Evolutionary conservation across 2,888 invertebrate genomes (phyloP), one percentile per base, ranked within the genome.

Genomic region (Dendrolimus pini): DNA sequence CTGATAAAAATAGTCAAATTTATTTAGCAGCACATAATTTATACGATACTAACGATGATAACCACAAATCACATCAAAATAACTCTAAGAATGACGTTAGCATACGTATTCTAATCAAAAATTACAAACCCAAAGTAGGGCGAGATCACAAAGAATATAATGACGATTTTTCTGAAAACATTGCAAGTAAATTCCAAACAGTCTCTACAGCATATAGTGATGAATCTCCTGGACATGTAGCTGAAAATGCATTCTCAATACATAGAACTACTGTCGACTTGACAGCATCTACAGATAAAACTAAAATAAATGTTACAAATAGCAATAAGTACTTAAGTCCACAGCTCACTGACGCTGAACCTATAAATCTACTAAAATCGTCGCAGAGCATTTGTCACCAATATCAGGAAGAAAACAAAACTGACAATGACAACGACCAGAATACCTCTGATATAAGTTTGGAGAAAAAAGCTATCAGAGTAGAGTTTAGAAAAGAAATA

Each of bases 71-170:
- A n/a, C 59, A 59, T 57, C 70, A 69, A 41, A 41, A 42, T n/a
- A 72, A 70, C 41, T 64, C 68, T n/a, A 81, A 77, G 64, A 82
- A 81, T 58, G 80, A 83, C 61, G 71, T 87, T 6, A 82, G 82
- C 42, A 82, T 88, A 54, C 79, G 76, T 60, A 85, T 88, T 55
- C 59, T 81, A 7, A 80, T 88, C 54, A 83, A 82, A 60, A 84
- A 77, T 55, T 75, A 68, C 47, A 80, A 79, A 61, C 62, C 69
- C 1, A 78, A 78, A 60, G 52, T 61, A 3, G 61, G 55, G 56
- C 62, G 62, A 1, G 69, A 68, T 55, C 58, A 55, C 0, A 63
- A 61, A 1, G 64, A 62, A 9, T 66, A 59, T 9, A 59, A 70
- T 54, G 72, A 78, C 9, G 69, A 74, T 2, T 83, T 79, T 66